phyloP scores from a whole-genome alignment of 2,797 vertebrate genomes.

The Tenualosa thibaudeaui region DNA sequence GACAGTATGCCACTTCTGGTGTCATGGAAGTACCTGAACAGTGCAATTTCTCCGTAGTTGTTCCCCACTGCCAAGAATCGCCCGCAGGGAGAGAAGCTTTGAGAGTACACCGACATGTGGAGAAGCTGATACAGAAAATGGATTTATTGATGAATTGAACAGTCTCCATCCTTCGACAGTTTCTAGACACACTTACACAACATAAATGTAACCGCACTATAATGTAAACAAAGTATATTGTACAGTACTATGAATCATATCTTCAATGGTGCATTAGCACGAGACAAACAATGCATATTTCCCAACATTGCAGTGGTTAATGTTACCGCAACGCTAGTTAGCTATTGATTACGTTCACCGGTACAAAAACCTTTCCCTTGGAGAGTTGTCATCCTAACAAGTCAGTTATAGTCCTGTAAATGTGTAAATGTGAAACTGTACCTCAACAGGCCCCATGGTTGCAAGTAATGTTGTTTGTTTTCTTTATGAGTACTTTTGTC shows the following conservation, averaged over 20 bases:
- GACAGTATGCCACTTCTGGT: not conserved
- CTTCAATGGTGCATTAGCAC: not conserved
- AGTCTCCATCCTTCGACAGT: not conserved
- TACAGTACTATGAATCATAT: not conserved
- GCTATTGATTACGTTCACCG: not conserved
- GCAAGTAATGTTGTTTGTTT: not conserved
- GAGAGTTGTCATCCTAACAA: not conserved
- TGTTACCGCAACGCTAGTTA: not conserved
- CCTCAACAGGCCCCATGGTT: constrained; percentile 5
- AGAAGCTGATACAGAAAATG: constrained; percentile 66
- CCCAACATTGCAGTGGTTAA: not conserved
- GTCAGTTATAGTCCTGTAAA: not conserved
- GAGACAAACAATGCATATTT: not conserved
- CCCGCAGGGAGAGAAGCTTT: constrained; percentile 87
- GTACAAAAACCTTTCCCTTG: not conserved
- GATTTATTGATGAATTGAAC: too few relatives aligned
- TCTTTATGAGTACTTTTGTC: not conserved
- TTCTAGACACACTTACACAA: not conserved
- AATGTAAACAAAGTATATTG: not conserved
- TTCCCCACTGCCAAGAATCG: constrained; percentile 86
- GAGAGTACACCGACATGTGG: constrained; percentile 89
- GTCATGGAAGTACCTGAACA: constrained; percentile 80
- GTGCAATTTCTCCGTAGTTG: constrained; percentile 84
- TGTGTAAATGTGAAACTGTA: not conserved
- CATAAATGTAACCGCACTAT: not conserved